Evolutionary conservation across 2,113 vertebrate genomes (phyloP).

Genomic region (Polyodon spathula): DNA sequence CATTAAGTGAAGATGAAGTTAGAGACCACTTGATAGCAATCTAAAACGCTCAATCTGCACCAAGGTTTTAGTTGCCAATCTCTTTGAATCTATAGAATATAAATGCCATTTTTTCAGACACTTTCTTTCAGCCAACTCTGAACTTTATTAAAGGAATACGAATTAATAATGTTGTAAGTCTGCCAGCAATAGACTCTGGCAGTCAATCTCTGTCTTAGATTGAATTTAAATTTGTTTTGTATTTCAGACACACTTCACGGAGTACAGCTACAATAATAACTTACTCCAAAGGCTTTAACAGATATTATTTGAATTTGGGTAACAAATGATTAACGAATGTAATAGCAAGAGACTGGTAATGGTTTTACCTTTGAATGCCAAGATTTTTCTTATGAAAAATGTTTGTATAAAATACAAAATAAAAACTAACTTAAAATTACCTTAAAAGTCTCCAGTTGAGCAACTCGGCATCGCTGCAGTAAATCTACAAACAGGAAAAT

Average conservation of each 20-base stretch:
- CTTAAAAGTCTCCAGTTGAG: constrained; percentile 48
- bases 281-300: too few species aligned
- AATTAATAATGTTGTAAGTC: not conserved
- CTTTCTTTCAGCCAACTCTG: not conserved
- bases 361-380: too few species aligned
- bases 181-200: not conserved
- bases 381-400: too few species aligned
- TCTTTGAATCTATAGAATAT: too few species aligned
- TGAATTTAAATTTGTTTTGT: constrained; percentile 12
- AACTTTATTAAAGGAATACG: not conserved
- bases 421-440: constrained; percentile 22
- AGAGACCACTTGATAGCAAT: not conserved
- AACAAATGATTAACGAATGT: too few species aligned
- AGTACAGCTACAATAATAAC: not conserved
- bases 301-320: too few species aligned
- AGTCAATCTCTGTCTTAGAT: constrained; percentile 7
- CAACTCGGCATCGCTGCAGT: constrained; percentile 49
- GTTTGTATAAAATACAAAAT: too few species aligned
- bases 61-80: not conserved
- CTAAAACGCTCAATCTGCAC: not conserved
- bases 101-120: too few species aligned
- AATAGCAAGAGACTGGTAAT: too few species aligned
- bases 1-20: not conserved
- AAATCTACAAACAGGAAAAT: constrained; percentile 59
- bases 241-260: constrained; percentile 1